Base-by-base conservation (phyloP, 2,888 invertebrate genomes). In the Hedychridium roseum region DNA sequence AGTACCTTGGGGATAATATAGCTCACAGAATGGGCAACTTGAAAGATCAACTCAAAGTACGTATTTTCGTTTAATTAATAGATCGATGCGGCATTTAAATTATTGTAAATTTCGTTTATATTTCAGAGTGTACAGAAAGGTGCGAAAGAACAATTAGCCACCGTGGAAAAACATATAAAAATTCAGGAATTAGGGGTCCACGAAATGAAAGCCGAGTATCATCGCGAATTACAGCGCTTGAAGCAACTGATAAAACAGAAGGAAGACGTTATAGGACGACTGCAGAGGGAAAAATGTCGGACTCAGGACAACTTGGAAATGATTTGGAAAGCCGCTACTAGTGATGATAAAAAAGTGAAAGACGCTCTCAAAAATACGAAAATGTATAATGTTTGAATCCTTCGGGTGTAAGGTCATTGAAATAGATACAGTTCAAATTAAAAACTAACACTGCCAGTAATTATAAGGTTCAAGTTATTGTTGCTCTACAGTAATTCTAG, bases 71-170 rank as follows among this genome's bases (percentile, higher is more conserved):
- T 15, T 17, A 21, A 26, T 26, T 12, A 18, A 35, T 47, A 20
- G 5, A 16, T 18, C 20, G 1, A 9, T 23, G 1, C 17, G 11
- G 30, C 20, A 5, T 5, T 15, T n/a, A 32, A 3, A 30, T 18
- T 2, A 27, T 30, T 49, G 39, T 38, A 26, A 30, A 30, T 36
- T 23, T 32, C 7, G 27, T 39, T 40, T 37, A 41, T 36, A 11
- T 66, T 72, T 32, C 57, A 84, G 84, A 80, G 74, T 43, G 82
- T 84, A 9, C 82, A 83, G 60, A 79, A 80, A 57, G 82, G 79
- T 41, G 82, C 83, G 2, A 82, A 79, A 71, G 80, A 83, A 46
- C 82, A 83, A 67, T 71, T 84, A 44, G 78, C 79, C 2, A 78
- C 80, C 1, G 82, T 82, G 0, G 83, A 83, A 57, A 80, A 81